These are phyloP conservation scores for Nymphalis urticae DNA, from an alignment of 2,888 invertebrate species.

Conservation along the genomic window DNA sequence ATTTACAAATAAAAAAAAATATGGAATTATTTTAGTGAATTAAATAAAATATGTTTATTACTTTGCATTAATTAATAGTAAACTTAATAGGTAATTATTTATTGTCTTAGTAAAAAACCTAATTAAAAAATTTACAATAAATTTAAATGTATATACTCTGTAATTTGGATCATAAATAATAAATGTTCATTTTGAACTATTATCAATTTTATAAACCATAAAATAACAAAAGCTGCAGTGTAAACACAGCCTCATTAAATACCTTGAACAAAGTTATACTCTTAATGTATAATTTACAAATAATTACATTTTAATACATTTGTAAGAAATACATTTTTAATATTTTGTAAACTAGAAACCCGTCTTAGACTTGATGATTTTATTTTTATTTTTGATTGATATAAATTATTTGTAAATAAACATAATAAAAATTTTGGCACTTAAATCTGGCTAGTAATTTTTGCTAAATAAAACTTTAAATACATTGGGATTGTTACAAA, in stretches of 20 bases:
- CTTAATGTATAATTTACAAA: not conserved
- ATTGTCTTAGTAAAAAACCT: conserved; percentile 3
- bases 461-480: not conserved
- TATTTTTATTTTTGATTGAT: not conserved
- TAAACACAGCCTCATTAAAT: conserved; percentile 3
- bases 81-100: conserved; percentile 24
- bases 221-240: conserved; percentile 1
- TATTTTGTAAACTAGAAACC: not conserved
- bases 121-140: not conserved
- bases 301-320: conserved; percentile 4
- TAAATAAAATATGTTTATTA: conserved; percentile 24
- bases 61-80: conserved; percentile 9
- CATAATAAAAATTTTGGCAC: conserved; percentile 20
- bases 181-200: too few relatives aligned
- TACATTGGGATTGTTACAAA: not conserved
- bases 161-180: not conserved
- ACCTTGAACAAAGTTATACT: not conserved
- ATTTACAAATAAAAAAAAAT: conserved; percentile 21
- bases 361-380: conserved; percentile 2
- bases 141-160: not conserved
- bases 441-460: conserved; percentile 12
- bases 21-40: conserved; percentile 13
- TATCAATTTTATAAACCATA: not conserved
- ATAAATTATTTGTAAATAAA: not conserved
- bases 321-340: too few relatives aligned